These are phyloP conservation scores for Ridgeia piscesae DNA, from an alignment of 1,140 invertebrate species.

Conservation along the genomic window DNA sequence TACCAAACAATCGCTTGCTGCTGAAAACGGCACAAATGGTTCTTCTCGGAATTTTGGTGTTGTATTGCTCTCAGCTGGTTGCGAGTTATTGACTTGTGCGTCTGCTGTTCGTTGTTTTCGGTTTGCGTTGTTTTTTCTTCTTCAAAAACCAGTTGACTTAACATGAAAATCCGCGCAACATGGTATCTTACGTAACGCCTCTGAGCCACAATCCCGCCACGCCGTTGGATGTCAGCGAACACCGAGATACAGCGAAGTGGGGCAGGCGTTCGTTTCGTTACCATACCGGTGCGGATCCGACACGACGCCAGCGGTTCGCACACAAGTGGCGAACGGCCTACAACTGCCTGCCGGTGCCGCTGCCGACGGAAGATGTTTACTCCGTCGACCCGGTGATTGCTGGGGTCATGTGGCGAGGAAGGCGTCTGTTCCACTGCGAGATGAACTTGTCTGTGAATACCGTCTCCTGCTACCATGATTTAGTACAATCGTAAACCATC, in stretches of 20 bases:
- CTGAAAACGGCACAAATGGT: not conserved
- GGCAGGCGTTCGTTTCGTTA: not conserved
- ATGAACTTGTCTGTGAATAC: not conserved
- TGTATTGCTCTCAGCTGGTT: not conserved
- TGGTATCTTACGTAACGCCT: not conserved
- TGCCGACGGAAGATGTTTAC: slow-evolving; percentile 5
- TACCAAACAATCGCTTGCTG: not conserved
- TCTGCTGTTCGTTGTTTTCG: not conserved
- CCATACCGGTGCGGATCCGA: not conserved
- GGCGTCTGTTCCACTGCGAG: not conserved
- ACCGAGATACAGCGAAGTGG: not conserved
- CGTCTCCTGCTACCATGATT: not conserved
- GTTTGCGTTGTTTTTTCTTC: not conserved
- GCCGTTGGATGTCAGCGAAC: not conserved
- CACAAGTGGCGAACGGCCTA: not conserved
- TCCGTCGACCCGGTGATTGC: not conserved
- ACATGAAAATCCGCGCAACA: not conserved
- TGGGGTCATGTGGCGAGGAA: not conserved
- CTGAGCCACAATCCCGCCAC: not conserved
- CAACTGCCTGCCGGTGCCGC: not conserved
- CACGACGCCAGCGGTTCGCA: not conserved
- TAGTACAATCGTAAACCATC: not conserved
- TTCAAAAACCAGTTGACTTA: not conserved
- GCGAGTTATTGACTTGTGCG: not conserved
- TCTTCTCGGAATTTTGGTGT: not conserved